Percentiles rank a stretch among this genome's conserved stretches.
Conservation (phyloP, 2,888 invertebrate species). For the Pseudolycoriella hygida region DNA sequence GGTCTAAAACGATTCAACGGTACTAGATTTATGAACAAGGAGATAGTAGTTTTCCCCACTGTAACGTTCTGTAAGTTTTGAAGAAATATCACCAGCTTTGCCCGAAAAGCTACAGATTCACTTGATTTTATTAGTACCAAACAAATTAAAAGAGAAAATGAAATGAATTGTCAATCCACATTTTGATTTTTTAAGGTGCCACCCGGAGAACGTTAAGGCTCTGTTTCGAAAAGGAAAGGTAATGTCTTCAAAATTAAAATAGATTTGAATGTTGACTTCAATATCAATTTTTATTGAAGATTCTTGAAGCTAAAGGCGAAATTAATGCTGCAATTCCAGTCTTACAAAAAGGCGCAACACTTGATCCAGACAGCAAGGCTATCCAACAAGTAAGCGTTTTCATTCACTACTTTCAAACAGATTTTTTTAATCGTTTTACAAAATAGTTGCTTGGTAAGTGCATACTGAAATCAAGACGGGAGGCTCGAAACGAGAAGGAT, state of each 20-base stretch:
- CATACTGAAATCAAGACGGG: constrained; percentile 35
- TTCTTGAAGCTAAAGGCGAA: constrained; percentile 48
- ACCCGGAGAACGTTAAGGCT: constrained; percentile 81
- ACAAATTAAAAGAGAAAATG: no score
- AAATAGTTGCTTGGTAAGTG: constrained; percentile 28
- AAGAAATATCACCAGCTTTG: no score
- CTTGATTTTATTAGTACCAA: no score
- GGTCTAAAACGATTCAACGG: no score
- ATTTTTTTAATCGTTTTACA: constrained; percentile 1
- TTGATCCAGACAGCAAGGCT: constrained; percentile 45
- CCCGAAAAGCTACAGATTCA: no score
- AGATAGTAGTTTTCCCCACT: no score
- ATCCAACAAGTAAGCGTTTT: constrained; percentile 28
- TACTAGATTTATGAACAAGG: no score
- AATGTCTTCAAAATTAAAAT: constrained; percentile 8
- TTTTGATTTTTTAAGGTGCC: constrained; percentile 33
- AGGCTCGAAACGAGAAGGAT: constrained; percentile 40
- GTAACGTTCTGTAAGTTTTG: no score
- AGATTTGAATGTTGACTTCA: not conserved
- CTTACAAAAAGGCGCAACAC: constrained; percentile 39
- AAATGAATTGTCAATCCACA: no score
- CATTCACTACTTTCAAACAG: not conserved
- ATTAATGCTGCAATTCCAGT: constrained; percentile 49
- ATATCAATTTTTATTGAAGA: no score
- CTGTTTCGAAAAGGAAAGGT: constrained; percentile 69